Conservation (phyloP, 1,140 invertebrate genomes). For the Chironomus striatipennis region DNA sequence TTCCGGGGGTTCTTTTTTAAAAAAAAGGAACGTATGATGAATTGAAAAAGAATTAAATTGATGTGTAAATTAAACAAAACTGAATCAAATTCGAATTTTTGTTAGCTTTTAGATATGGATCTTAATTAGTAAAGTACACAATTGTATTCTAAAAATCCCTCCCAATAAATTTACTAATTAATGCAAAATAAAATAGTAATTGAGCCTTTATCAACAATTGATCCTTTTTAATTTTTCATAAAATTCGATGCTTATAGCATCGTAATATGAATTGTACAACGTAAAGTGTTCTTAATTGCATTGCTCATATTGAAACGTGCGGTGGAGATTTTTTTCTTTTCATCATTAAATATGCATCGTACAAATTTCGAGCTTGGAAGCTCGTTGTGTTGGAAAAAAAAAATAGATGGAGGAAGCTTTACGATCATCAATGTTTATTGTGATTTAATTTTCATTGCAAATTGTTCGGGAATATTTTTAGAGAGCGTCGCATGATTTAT, state of each 20-base stretch:
- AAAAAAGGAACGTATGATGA: too few species aligned
- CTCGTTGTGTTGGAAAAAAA: neutral
- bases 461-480: neutral
- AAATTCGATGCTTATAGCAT: neutral
- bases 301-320: neutral
- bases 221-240: neutral
- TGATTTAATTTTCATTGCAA: neutral
- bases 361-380: neutral
- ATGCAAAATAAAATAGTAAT: too few species aligned
- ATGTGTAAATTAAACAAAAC: too few species aligned
- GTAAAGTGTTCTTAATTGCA: neutral
- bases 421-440: conserved; percentile 13
- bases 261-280: neutral
- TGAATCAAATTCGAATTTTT: too few species aligned
- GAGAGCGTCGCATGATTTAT: neutral
- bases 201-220: neutral
- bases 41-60: too few species aligned
- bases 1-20: too few species aligned
- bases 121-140: too few species aligned
- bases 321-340: too few species aligned
- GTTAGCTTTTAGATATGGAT: too few species aligned
- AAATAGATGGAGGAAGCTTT: neutral
- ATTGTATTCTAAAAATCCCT: too few species aligned
- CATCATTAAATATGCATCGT: too few species aligned
- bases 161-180: too few species aligned